Evolutionary conservation across 2,113 vertebrate species (phyloP), one percentile per base, ranked within the genome.

Genomic region (Lampris megalopsis): DNA sequence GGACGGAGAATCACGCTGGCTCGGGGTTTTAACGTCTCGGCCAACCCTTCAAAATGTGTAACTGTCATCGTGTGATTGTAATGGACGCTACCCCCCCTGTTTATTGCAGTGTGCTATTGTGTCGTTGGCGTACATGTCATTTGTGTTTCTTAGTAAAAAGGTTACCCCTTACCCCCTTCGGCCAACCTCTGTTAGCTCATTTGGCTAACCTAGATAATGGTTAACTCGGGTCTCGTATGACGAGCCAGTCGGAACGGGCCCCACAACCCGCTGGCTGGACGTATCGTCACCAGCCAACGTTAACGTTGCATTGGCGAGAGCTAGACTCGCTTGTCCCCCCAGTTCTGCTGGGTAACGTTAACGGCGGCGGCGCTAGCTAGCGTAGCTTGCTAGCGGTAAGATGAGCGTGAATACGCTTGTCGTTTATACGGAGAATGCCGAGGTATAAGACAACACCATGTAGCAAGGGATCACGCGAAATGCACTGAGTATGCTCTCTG

Each of bases 191-290:
- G 60, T 9, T 65, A 77, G 87, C 86, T 80, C 82, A 75, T 83
- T 86, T 61, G 38, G 78, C 89, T 87, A 87, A 82, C 79, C 82
- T 82, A 75, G 88, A 88, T 89, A 89, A 85, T 90, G 86, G 89
- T 91, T 88, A 88, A 87, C 84, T 82, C n/a, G 91, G 88, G 89
- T 24, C 88, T 92, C 91, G 90, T 92, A 24, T 92, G 91, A 90
- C 88, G 88, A 81, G 86, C 76, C 89, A 89, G 90, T 87, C 89
- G 89, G 87, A 90, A 79, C 24, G 24, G 89, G 91, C 89, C 89
- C 85, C 82, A 77, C 85, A 86, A 87, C 88, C 89, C 88, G 86
- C 88, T 91, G 91, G 89, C 87, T 91, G 86, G 77, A 79, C 87
- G 85, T 84, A 88, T 86, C 91, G 91, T 91, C 90, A 91, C 90